Evolutionary conservation across 2,888 invertebrate species (phyloP), one percentile per base, ranked within the genome.

Genomic region (Hydrotaea diabolus): DNA sequence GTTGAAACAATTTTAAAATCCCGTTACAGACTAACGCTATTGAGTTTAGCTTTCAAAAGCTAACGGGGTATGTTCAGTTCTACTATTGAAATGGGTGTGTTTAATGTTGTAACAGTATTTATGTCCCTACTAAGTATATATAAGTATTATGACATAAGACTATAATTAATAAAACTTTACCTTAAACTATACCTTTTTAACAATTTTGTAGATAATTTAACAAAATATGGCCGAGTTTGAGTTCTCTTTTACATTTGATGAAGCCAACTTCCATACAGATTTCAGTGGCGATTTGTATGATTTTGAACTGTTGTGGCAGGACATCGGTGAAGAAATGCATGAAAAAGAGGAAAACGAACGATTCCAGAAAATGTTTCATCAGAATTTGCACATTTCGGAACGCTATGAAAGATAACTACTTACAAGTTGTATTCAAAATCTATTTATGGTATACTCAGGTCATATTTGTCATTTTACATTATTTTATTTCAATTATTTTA

Each of bases 281-380:
- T 86, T 86, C 59, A 23, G 79, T 39, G 87, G 83, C 2, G 86
- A 87, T 77, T 75, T 86, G 7, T 72, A 72, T 73, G 87, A 89
- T 55, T 89, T 89, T 53, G 86, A 88, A n/a, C 36, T 31, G 5
- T 86, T 89, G 86, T 89, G 88, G 87, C 59, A 83, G n/a, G 86
- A 87, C 55, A 83, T 87, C 53, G 86, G 84, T 13, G 71, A 87
- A 9, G 86, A 87, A 59, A 43, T 83, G 5, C 81, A 77, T 3
- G 31, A 76, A 46, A 69, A 71, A 26, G 85, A 87, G 53, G 81
- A 86, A 53, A 66, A 66, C 62, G 62, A 55, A 23, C 57, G 82
- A 36, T 73, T 85, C 9, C 66, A 71, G 81, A 21, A 85, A 73
- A 66, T 80, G 21, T 86, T 86, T 83, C 55, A 59, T 8, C 72